Evolutionary conservation across 2,797 vertebrate genomes (phyloP), one percentile per base, ranked within the genome.

Genomic region (Uromys caudimaculatus): DNA sequence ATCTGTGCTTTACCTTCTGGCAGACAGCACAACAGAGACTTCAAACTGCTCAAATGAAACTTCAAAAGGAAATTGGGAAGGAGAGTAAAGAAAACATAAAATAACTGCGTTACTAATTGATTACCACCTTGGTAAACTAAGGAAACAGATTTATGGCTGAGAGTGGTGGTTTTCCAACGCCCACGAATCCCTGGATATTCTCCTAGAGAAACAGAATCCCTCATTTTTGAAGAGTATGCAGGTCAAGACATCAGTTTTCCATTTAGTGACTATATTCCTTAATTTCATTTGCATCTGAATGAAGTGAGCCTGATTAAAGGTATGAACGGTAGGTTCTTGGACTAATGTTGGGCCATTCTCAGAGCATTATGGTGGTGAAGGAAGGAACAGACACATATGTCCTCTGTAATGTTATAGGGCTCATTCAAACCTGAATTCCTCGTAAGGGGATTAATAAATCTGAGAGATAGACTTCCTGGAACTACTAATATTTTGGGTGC

Each of bases 211-310:
- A 87, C 4, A 60, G n/a, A 56, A 81, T 52, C 3, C 4, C 21
- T 23, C 44, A 38, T 58, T 95, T 90, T 93, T 82, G 41, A 23
- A 77, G 29, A 93, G 12, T 52, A 83, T 1, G 1, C 88, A 89
- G 47, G 58, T 83, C 14, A 54, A 71, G 50, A 69, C 12, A 29
- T 41, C 0, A 0, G 44, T 52, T 50, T 84, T 24, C 14, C 52
- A 85, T 81, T 60, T 82, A 56, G 89, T 81, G 52, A 84, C 6
- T 75, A 47, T 3, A 32, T 58, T 86, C 81, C 60, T 75, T 52
- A 97, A 83, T 21, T n/a, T 94, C 58, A 58, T 71, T 94, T 95
- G 19, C 50, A 71, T 21, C n/a, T 78, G 24, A 60, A 81, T 64
- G 52, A 69, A 93, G 16, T 17, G 32, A 24, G 24, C 87, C 58